A percentile compares a stretch with the other conserved stretches of the same genome.
Conservation (phyloP, 2,797 vertebrate species). For the Galagoides demidoff region DNA sequence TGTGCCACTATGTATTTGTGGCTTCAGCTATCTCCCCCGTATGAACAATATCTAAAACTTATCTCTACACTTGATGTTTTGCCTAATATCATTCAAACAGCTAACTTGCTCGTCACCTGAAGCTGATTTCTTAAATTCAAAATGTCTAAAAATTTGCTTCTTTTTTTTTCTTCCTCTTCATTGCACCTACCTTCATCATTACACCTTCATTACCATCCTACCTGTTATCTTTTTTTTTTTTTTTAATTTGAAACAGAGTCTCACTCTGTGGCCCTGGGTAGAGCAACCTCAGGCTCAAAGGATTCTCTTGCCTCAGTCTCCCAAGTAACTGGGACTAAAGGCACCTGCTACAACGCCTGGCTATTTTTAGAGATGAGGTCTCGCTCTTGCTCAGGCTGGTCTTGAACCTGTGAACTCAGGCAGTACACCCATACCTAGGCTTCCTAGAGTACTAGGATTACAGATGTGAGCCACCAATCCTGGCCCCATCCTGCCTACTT, state of each 20-base stretch:
- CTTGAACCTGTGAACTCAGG: no score
- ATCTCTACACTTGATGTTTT: neutral
- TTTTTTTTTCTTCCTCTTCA: neutral
- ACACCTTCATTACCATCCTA: neutral
- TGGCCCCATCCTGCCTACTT: neutral
- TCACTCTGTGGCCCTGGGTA: neutral
- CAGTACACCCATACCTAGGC: no score
- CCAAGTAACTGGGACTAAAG: no score
- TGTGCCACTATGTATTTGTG: neutral
- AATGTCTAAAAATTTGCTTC: neutral
- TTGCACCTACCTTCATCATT: neutral
- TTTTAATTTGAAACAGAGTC: neutral
- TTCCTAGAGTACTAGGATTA: neutral
- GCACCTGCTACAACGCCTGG: no score
- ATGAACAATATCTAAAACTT: neutral
- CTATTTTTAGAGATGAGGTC: no score
- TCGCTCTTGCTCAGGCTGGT: no score
- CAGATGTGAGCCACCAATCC: neutral
- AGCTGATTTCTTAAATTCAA: constrained; percentile 12
- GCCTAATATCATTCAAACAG: neutral
- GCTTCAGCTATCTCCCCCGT: neutral
- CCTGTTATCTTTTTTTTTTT: neutral
- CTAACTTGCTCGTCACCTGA: neutral
- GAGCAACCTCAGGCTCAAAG: neutral
- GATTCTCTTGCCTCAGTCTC: neutral